A percentile compares a stretch with the other conserved stretches of the same genome.
Conservation (phyloP, 1,140 invertebrate species). For the Pseudomyrmex concolor region DNA sequence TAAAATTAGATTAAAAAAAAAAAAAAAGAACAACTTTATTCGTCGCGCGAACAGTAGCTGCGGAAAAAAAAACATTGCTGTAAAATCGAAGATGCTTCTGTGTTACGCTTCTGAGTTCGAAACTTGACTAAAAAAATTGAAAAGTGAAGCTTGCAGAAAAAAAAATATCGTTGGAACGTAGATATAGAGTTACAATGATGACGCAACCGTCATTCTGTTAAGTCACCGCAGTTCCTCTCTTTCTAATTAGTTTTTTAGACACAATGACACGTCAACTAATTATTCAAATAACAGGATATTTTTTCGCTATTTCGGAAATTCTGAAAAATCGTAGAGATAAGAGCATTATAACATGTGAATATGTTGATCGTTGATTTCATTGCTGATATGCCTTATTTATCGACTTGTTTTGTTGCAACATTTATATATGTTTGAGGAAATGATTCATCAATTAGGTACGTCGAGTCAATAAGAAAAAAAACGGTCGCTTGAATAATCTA, state of each 20-base stretch:
- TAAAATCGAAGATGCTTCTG: neutral
- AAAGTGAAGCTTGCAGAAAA: neutral
- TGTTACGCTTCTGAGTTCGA: neutral
- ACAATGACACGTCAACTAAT: conserved; percentile 4
- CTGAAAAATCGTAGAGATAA: neutral
- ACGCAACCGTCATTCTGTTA: neutral
- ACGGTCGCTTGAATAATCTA: neutral
- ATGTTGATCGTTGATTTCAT: neutral
- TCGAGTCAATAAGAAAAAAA: neutral
- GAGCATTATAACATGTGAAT: neutral
- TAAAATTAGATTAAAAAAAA: too few relatives aligned
- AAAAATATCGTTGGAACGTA: neutral
- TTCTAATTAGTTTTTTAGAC: conserved; percentile 6
- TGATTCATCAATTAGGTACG: conserved; percentile 6
- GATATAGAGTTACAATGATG: neutral
- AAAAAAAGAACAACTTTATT: neutral
- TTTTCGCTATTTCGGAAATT: neutral
- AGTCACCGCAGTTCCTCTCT: neutral
- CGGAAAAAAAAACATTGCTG: neutral
- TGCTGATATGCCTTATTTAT: neutral
- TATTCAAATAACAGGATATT: neutral
- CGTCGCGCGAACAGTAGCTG: neutral
- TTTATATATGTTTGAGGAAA: conserved; percentile 13
- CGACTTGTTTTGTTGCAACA: neutral
- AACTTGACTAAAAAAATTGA: neutral